Percentiles rank a stretch among this genome's conserved stretches.
Conservation (phyloP, 2,113 vertebrate species). For the Lagopus muta region DNA sequence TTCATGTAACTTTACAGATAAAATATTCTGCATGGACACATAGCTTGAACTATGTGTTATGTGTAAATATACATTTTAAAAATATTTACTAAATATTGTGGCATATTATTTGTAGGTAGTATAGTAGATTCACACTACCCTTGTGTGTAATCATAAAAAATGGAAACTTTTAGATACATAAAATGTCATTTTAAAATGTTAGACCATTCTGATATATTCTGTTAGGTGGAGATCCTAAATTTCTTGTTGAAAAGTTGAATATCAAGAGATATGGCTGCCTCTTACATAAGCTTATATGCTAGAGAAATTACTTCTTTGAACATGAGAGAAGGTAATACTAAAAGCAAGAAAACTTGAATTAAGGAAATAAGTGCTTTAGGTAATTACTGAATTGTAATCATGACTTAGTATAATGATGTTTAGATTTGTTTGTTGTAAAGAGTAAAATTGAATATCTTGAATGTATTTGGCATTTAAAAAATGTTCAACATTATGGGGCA, state of each 20-base stretch:
- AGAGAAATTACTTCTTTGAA: neutral
- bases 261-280: neutral
- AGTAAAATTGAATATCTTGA: neutral
- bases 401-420: slow-evolving; percentile 9
- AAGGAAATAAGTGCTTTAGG: neutral
- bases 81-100: neutral
- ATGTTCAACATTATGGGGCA: neutral
- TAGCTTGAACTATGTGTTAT: neutral
- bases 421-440: neutral
- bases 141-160: neutral
- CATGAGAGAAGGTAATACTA: neutral
- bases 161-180: neutral
- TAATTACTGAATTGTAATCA: slow-evolving; percentile 11
- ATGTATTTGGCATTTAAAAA: neutral
- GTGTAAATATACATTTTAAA: neutral
- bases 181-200: neutral
- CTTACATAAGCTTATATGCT: neutral
- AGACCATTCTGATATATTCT: neutral
- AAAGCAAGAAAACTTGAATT: neutral
- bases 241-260: neutral
- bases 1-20: neutral
- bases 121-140: neutral
- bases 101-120: neutral
- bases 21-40: neutral
- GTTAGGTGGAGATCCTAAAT: neutral